phyloP scores from a whole-genome alignment of 2,888 invertebrate genomes.

The Tinea semifulvella region DNA sequence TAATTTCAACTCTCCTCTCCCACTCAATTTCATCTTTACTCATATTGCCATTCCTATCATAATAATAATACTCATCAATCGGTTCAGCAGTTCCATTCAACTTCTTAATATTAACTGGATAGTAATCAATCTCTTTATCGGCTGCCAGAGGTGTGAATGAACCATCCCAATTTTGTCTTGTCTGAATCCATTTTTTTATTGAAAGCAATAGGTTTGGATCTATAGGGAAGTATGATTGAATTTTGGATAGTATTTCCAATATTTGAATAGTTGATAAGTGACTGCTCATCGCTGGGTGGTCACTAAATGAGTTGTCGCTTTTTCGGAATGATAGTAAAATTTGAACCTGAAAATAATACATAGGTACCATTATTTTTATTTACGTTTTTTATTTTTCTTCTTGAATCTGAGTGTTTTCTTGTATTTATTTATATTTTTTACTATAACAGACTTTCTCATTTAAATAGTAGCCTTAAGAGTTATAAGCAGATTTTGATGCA shows the following conservation, averaged over 20 bases:
- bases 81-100: conserved; percentile 35
- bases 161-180: conserved; percentile 67
- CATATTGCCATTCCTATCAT: conserved; percentile 60
- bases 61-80: conserved; percentile 55
- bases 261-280: conserved; percentile 68
- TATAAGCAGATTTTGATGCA: too few species aligned
- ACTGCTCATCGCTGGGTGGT: conserved; percentile 70
- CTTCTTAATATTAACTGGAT: conserved; percentile 47
- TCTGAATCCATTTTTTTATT: conserved; percentile 70
- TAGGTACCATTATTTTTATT: too few species aligned
- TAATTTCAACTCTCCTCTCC: conserved; percentile 68
- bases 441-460: too few species aligned
- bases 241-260: conserved; percentile 67
- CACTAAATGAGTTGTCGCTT: conserved; percentile 73
- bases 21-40: conserved; percentile 54
- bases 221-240: conserved; percentile 68
- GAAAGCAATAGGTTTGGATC: conserved; percentile 69
- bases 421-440: too few species aligned
- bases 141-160: conserved; percentile 68
- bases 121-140: conserved; percentile 64
- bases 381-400: too few species aligned
- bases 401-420: too few species aligned
- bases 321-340: conserved; percentile 69
- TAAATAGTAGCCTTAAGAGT: too few species aligned
- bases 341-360: conserved; percentile 69